Percentiles rank a stretch among this genome's conserved stretches.
phyloP scores from a whole-genome alignment of 1,140 invertebrate species.

The Achroia grisella region DNA sequence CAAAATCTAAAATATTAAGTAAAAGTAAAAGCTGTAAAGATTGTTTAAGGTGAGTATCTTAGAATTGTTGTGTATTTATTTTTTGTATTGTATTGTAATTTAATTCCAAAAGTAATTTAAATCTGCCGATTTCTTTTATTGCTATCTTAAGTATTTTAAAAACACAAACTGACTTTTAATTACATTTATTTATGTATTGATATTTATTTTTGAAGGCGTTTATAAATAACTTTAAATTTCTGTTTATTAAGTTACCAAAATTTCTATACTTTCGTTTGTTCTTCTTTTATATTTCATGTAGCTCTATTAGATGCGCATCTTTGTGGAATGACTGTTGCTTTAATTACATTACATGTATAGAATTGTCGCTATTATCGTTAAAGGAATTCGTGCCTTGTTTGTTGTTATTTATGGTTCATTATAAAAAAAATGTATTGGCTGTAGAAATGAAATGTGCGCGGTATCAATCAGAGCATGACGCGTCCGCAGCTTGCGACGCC shows the following conservation, averaged over 20 bases:
- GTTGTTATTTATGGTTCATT: constrained; percentile 43
- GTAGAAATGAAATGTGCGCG: constrained; percentile 61
- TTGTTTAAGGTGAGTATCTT: constrained; percentile 53
- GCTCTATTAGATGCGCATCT: constrained; percentile 40
- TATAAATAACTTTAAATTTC: too few relatives aligned
- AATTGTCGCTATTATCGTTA: constrained; percentile 21
- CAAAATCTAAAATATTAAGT: constrained; percentile 35
- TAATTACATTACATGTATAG: constrained; percentile 49
- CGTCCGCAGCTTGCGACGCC: constrained; percentile 37
- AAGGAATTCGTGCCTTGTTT: constrained; percentile 41
- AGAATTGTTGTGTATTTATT: constrained; percentile 5
- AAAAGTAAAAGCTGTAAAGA: constrained; percentile 57
- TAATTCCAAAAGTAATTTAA: constrained; percentile 8
- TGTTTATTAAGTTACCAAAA: constrained; percentile 10
- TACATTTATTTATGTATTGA: too few relatives aligned
- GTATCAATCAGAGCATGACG: constrained; percentile 50
- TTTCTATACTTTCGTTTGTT: constrained; percentile 42
- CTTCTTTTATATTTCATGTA: constrained; percentile 47
- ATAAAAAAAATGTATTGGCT: constrained; percentile 25
- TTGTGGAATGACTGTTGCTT: constrained; percentile 35
- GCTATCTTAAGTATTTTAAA: too few relatives aligned
- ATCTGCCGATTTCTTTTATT: too few relatives aligned
- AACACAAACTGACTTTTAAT: too few relatives aligned
- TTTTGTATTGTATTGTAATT: constrained; percentile 12
- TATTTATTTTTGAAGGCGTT: too few relatives aligned